These are phyloP conservation scores for Oryzias woworae DNA, from an alignment of 2,113 vertebrate genomes.

Conservation along the genomic window DNA sequence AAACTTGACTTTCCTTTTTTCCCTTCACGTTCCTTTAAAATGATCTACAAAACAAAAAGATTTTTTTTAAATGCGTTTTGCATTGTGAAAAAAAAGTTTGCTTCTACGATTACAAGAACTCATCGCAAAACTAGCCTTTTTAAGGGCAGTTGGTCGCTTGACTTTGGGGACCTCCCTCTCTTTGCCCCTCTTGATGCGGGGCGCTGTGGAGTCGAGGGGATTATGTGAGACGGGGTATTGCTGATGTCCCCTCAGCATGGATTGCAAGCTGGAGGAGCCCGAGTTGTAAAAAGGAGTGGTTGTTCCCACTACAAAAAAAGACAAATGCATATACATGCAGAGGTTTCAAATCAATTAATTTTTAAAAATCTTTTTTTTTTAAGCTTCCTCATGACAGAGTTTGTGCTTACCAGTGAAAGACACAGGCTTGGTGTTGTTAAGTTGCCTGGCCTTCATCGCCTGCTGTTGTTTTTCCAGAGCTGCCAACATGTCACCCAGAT, in stretches of 20 bases:
- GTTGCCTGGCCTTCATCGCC: slow-evolving; percentile 94
- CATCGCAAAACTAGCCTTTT: slow-evolving; percentile 75
- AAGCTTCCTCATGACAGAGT: neutral
- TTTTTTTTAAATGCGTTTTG: too few relatives aligned
- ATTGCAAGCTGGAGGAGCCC: slow-evolving; percentile 76
- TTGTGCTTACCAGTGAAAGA: slow-evolving; percentile 84
- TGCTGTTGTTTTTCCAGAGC: slow-evolving; percentile 96
- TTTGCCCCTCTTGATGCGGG: slow-evolving; percentile 92
- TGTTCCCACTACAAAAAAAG: slow-evolving; percentile 81
- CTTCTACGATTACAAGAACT: neutral
- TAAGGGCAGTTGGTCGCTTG: slow-evolving; percentile 95
- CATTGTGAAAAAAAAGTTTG: neutral
- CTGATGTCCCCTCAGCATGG: slow-evolving; percentile 79
- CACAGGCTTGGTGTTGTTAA: slow-evolving; percentile 94
- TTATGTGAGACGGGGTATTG: slow-evolving; percentile 83
- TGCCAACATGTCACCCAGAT: slow-evolving; percentile 96
- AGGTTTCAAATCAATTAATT: neutral
- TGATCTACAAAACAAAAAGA: slow-evolving; percentile 81
- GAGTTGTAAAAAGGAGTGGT: slow-evolving; percentile 86
- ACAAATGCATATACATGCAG: neutral
- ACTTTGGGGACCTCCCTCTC: slow-evolving; percentile 94
- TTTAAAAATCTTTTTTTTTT: neutral
- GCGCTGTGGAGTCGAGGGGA: slow-evolving; percentile 87
- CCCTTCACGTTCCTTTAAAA: slow-evolving; percentile 96
- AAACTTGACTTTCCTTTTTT: slow-evolving; percentile 89